phyloP scores from a whole-genome alignment of 2,888 invertebrate genomes.

The Diloba caeruleocephala region DNA sequence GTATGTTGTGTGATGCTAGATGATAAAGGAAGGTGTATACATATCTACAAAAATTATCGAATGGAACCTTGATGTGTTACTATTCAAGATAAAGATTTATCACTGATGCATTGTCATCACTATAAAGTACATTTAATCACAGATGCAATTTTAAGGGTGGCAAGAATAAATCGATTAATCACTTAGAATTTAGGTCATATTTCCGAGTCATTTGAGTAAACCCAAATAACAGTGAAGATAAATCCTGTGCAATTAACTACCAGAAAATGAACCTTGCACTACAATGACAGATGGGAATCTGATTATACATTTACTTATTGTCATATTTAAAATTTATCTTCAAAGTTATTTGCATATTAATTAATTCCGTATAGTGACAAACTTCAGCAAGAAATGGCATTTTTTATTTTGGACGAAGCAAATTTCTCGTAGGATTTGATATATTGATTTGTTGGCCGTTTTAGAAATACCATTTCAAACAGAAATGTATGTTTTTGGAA shows the following conservation, averaged over 20 bases:
- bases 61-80: slow-evolving; percentile 37
- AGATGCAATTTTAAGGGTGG: slow-evolving; percentile 75
- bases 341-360: slow-evolving; percentile 58
- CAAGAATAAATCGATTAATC: slow-evolving; percentile 64
- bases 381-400: background rate
- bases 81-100: slow-evolving; percentile 46
- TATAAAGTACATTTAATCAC: slow-evolving; percentile 76
- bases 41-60: slow-evolving; percentile 41
- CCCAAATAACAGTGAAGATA: slow-evolving; percentile 62
- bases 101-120: slow-evolving; percentile 63
- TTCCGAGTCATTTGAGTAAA: slow-evolving; percentile 34
- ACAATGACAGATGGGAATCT: slow-evolving; percentile 15
- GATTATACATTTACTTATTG: slow-evolving; percentile 15
- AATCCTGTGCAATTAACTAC: slow-evolving; percentile 52
- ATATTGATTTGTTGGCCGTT: too few relatives aligned
- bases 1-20: slow-evolving; percentile 21
- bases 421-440: too few relatives aligned
- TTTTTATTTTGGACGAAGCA: too few relatives aligned
- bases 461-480: background rate
- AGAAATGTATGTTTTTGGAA: slow-evolving; percentile 9
- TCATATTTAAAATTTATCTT: slow-evolving; percentile 64
- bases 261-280: slow-evolving; percentile 27
- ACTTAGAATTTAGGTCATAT: slow-evolving; percentile 28
- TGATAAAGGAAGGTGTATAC: slow-evolving; percentile 1
- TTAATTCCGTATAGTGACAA: slow-evolving; percentile 31